Conservation (phyloP, 2,888 invertebrate species). For the Anorthoa munda region DNA sequence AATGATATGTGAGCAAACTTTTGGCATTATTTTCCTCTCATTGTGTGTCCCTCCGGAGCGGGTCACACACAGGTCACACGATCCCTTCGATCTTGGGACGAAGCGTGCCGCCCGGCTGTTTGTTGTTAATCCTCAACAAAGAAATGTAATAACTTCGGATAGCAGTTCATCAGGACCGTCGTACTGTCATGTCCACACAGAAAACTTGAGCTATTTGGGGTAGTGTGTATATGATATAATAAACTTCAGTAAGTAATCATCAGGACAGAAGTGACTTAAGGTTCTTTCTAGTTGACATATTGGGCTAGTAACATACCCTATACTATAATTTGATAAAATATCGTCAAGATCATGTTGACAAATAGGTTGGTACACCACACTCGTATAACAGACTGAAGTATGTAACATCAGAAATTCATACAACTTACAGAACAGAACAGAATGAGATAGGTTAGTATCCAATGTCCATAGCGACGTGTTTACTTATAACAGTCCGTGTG, state of each 20-base stretch:
- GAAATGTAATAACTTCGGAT: not conserved
- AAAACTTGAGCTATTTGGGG: too few species aligned
- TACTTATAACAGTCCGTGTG: slow-evolving; percentile 1
- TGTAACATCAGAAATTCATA: too few species aligned
- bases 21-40: not conserved
- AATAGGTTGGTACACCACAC: too few species aligned
- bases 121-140: slow-evolving; percentile 24
- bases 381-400: too few species aligned
- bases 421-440: not conserved
- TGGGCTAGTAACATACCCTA: too few species aligned
- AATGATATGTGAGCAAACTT: slow-evolving; percentile 3
- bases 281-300: too few species aligned
- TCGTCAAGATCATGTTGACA: not conserved
- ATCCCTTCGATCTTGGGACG: not conserved
- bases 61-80: not conserved
- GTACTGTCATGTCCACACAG: too few species aligned
- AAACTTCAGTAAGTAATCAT: too few species aligned
- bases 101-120: not conserved
- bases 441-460: not conserved
- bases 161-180: not conserved
- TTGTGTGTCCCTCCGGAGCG: not conserved
- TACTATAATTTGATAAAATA: not conserved
- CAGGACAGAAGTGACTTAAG: too few species aligned
- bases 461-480: not conserved
- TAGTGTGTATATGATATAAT: too few species aligned